Base-by-base conservation (phyloP, 2,797 vertebrate genomes). In the Gobionotothen gibberifrons region DNA sequence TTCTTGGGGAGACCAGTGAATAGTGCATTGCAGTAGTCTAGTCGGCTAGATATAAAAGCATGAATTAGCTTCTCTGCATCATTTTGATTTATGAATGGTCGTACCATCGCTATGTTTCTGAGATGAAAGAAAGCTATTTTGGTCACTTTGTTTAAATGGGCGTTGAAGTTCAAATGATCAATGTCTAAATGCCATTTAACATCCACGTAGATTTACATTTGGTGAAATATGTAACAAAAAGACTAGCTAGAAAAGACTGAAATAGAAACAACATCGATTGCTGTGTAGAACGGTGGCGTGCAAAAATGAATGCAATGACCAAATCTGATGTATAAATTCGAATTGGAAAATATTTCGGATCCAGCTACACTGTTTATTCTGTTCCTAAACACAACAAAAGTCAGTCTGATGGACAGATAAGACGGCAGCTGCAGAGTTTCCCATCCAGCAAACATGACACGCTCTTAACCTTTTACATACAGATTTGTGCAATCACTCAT, bases 361-460 rank as follows among this genome's bases (percentile, higher is more conserved):
- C 52, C 54, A 11, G 61, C 55, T 39, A 15, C 40, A 40, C 42
- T 82, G 85, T 90, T 90, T 87, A 87, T 82, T 67, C 59, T 19
- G 1, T 56, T 69, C 46, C 39, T 53, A 78, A 86, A 73, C 54
- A 47, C 83, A 81, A 70, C 57, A 82, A 76, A 56, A 76, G 76
- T 53, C 32, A 68, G 74, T 74, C 69, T 66, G 85, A 87, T 81
- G 73, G 72, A 71, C 73, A 82, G 89, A 90, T 87, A 86, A 83
- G 72, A 4, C 51, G 6, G 59, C 76, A 83, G 71, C 82, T 73
- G 72, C 56, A 62, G 54, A 71, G 66, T 82, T 88, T 78, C 73
- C 78, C 81, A 84, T 72, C 66, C 75, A 69, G 74, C 76, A 84
- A 88, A 89, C 71, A 73, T 82, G 67, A 81, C 68, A 55, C 29